Base-by-base conservation (phyloP, 2,888 invertebrate genomes). In the Amphipoea oculea region DNA sequence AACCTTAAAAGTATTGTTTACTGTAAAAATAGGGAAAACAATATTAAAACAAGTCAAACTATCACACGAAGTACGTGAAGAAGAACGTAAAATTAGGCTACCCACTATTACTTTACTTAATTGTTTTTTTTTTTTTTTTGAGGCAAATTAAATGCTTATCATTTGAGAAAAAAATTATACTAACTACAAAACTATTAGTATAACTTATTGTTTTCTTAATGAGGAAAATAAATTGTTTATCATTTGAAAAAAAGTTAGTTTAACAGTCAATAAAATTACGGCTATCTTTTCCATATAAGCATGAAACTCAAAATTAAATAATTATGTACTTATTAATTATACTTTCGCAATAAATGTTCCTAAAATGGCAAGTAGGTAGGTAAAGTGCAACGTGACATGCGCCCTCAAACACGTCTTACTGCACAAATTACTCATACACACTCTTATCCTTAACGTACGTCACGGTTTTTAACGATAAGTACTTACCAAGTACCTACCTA, bases 401-500 rank as follows among this genome's bases (percentile, higher is more conserved):
- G 14, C 23, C 14, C 5, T 57, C 23, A n/a, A 11, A 17, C n/a
- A 54, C 14, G 57, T 62, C 23, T 23, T 48, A 66, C 62, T 69
- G 60, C 40, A 70, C 14, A 73, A 66, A 73, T 85, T 65, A 81
- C 45, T 85, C 85, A 85, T 48, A 66, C 17, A 42, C 48, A 62
- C 23, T 81, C 20, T 36, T 82, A 73, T 66, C 45, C 69, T 81
- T 23, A 85, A 45, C 45, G 85, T 54, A 73, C 63, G 65, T 85
- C 85, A 82, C 17, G n/a, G 69, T 81, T 70, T 66, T 85, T 70
- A 81, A 81, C 11, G 14, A 40, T 23, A 65, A 70, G 85, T 69
- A 70, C 73, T 57, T 71, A 71, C 71, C 71, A 48, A 67, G 62
- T 79, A 63, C 45, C 40, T 79, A 63, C 45, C 40, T n/a, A 48